Conservation (phyloP, 2,797 vertebrate genomes). For the Echiichthys vipera region DNA sequence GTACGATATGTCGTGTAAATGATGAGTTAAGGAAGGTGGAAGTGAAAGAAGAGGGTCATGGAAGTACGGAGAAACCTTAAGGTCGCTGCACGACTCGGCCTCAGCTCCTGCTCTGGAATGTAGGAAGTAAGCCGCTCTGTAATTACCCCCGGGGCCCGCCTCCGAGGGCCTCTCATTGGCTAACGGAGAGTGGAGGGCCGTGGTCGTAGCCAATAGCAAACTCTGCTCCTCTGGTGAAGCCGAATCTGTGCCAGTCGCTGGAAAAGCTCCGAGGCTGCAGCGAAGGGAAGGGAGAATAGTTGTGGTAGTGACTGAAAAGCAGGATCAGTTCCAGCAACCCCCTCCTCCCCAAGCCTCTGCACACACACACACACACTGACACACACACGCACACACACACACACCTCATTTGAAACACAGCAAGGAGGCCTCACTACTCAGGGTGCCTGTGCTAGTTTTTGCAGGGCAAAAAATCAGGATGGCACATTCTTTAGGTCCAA, state of each 20-base stretch:
- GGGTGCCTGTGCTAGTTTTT: constrained; percentile 46
- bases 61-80: constrained; percentile 16
- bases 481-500: constrained; percentile 69
- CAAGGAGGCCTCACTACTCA: constrained; percentile 49
- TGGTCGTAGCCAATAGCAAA: constrained; percentile 38
- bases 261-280: constrained; percentile 58
- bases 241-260: constrained; percentile 60
- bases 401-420: constrained; percentile 10
- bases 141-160: constrained; percentile 67
- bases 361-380: constrained; percentile 1
- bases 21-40: background rate
- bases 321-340: constrained; percentile 52
- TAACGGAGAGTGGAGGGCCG: background rate
- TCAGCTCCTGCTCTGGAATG: constrained; percentile 72
- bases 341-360: background rate
- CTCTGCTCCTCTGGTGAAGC: constrained; percentile 14
- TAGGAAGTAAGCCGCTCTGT: constrained; percentile 73
- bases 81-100: constrained; percentile 42
- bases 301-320: constrained; percentile 61
- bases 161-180: constrained; percentile 54
- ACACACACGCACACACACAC: background rate
- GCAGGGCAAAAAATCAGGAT: constrained; percentile 69
- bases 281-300: constrained; percentile 60
- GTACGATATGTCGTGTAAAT: background rate
- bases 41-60: background rate